Percentiles rank a stretch among this genome's conserved stretches.
phyloP scores from a whole-genome alignment of 2,113 vertebrate genomes.

The Kryptolebias marmoratus region DNA sequence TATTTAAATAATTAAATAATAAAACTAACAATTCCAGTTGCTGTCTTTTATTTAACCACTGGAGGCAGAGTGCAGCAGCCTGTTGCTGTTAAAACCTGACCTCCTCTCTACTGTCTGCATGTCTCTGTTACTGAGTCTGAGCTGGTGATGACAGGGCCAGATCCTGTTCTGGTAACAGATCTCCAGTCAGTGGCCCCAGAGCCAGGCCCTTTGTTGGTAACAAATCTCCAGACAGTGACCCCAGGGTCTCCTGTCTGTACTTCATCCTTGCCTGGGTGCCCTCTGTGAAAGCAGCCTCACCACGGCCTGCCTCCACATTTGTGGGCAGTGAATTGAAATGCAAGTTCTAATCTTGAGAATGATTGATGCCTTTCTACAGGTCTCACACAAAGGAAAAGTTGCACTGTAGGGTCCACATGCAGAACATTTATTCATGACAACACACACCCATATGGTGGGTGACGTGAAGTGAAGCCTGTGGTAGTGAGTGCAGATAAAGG shows the following conservation, averaged over 20 bases:
- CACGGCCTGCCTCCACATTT: conserved; percentile 55
- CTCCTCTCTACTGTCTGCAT: conserved; percentile 27
- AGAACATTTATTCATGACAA: conserved; percentile 53
- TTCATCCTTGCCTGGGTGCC: conserved; percentile 44
- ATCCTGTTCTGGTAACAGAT: conserved; percentile 58
- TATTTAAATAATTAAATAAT: too few species aligned
- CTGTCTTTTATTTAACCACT: conserved; percentile 6
- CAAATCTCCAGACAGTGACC: conserved; percentile 63
- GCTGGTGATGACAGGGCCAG: conserved; percentile 70
- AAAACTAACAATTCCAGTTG: too few species aligned
- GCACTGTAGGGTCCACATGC: conserved; percentile 28
- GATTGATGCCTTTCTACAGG: conserved; percentile 70
- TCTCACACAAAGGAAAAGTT: conserved; percentile 39
- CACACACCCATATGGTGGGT: conserved; percentile 9
- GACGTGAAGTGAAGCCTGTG: conserved; percentile 47
- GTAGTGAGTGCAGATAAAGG: conserved; percentile 51
- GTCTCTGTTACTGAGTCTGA: conserved; percentile 59
- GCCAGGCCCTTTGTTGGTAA: conserved; percentile 51
- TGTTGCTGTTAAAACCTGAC: conserved; percentile 22
- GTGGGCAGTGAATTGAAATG: conserved; percentile 55
- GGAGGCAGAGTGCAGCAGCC: conserved; percentile 31
- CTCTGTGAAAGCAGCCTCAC: conserved; percentile 44
- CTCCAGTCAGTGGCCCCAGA: conserved; percentile 66
- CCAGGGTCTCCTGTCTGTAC: conserved; percentile 58
- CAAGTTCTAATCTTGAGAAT: conserved; percentile 63